Percentiles rank a stretch among this genome's conserved stretches.
Conservation (phyloP, 1,140 invertebrate genomes). For the Atopsyche davidsoni region DNA sequence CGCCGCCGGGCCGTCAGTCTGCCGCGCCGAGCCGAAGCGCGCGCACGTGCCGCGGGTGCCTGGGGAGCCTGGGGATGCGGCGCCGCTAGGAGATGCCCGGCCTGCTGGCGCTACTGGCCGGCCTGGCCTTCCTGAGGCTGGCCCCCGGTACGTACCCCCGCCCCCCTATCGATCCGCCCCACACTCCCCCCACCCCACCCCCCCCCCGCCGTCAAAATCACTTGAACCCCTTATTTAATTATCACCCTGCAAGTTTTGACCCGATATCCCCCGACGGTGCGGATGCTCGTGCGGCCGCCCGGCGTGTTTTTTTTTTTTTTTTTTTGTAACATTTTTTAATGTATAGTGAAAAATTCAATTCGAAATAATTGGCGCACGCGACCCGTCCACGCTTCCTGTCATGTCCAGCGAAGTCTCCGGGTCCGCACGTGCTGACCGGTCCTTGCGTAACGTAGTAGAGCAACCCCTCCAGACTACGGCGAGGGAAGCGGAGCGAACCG, state of each 20-base stretch:
- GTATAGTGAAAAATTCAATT: too few relatives aligned
- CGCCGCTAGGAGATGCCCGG: constrained; percentile 45
- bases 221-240: background rate
- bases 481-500: too few relatives aligned
- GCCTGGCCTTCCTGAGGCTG: constrained; percentile 44
- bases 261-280: constrained; percentile 26
- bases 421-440: too few relatives aligned
- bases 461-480: too few relatives aligned
- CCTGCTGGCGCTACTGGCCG: constrained; percentile 47
- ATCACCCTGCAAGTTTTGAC: constrained; percentile 15
- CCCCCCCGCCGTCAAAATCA: constrained; percentile 31
- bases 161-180: background rate
- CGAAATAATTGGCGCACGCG: too few relatives aligned
- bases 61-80: constrained; percentile 47
- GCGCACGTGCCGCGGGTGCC: constrained; percentile 43
- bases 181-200: constrained; percentile 24
- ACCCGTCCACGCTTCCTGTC: too few relatives aligned
- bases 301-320: too few relatives aligned
- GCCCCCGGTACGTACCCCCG: constrained; percentile 44
- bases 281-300: background rate
- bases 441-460: too few relatives aligned
- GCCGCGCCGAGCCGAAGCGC: constrained; percentile 35
- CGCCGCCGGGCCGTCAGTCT: constrained; percentile 40
- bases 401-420: too few relatives aligned
- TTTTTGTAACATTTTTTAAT: too few relatives aligned